A percentile compares a stretch with the other conserved stretches of the same genome.
Conservation (phyloP, 2,797 vertebrate genomes). For the Neosalanx taihuensis region DNA sequence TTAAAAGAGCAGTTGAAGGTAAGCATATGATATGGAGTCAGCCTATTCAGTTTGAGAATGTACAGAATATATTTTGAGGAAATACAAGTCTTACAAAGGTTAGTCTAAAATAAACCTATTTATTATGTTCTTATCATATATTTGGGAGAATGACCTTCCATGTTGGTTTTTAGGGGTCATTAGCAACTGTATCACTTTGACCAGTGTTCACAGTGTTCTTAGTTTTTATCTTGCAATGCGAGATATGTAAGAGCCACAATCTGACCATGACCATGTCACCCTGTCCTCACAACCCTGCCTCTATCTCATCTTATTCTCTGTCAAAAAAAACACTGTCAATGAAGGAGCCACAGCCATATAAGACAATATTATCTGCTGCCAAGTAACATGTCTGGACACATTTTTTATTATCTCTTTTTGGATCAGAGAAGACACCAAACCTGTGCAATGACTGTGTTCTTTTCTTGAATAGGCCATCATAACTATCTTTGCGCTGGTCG, state of each 20-base stretch:
- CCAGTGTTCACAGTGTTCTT: constrained; percentile 62
- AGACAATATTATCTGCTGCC: neutral
- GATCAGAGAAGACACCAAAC: neutral
- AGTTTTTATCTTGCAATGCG: constrained; percentile 62
- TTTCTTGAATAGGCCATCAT: constrained; percentile 84
- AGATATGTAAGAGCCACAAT: constrained; percentile 69
- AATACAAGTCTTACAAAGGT: neutral
- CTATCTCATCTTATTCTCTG: constrained; percentile 44
- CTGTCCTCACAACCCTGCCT: constrained; percentile 70
- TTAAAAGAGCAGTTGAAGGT: constrained; percentile 99
- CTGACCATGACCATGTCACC: constrained; percentile 70
- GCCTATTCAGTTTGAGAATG: neutral
- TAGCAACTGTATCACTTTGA: constrained; percentile 64
- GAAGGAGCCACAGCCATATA: constrained; percentile 35
- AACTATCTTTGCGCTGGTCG: constrained; percentile 96
- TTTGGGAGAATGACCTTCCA: constrained; percentile 44
- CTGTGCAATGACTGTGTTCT: constrained; percentile 10
- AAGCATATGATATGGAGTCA: constrained; percentile 40
- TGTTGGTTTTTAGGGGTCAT: constrained; percentile 47
- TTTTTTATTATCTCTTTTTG: constrained; percentile 25
- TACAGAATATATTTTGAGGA: neutral
- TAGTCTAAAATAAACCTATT: neutral
- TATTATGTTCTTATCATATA: constrained; percentile 9
- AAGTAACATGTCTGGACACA: neutral
- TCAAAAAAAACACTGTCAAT: constrained; percentile 16